phyloP scores from a whole-genome alignment of 2,113 vertebrate genomes.

The Gallinago paraguaiae region DNA sequence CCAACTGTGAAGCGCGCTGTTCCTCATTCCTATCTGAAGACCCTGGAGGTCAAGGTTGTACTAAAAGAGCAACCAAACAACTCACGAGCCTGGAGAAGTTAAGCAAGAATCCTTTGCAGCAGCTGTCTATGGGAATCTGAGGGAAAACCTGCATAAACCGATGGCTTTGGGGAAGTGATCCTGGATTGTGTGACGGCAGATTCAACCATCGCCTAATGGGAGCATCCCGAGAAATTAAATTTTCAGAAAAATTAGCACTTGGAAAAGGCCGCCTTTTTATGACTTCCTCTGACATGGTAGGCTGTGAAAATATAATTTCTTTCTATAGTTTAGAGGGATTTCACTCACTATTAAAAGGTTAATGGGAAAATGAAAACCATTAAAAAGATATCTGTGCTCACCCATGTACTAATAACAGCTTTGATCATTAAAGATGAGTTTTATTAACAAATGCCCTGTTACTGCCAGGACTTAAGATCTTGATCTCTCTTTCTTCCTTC shows the following conservation, averaged over 20 bases:
- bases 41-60: slow-evolving; percentile 36
- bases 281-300: background rate
- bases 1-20: background rate
- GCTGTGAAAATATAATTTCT: background rate
- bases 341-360: slow-evolving; percentile 18
- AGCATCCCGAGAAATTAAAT: background rate
- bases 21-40: slow-evolving; percentile 33
- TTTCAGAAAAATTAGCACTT: background rate
- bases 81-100: background rate
- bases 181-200: background rate
- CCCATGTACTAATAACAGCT: slow-evolving; percentile 33
- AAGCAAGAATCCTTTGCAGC: slow-evolving; percentile 18
- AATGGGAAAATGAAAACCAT: slow-evolving; percentile 36
- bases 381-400: slow-evolving; percentile 22
- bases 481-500: slow-evolving; percentile 22
- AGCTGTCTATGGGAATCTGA: background rate
- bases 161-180: background rate
- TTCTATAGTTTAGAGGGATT: slow-evolving; percentile 12
- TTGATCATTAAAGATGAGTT: slow-evolving; percentile 36
- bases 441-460: slow-evolving; percentile 50
- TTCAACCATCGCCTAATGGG: background rate
- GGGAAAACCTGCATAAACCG: background rate
- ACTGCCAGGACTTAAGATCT: slow-evolving; percentile 2
- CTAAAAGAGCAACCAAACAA: slow-evolving; percentile 41
- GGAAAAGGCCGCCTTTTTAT: background rate